Conservation (phyloP, 2,113 vertebrate genomes). For the Sardina pilchardus region DNA sequence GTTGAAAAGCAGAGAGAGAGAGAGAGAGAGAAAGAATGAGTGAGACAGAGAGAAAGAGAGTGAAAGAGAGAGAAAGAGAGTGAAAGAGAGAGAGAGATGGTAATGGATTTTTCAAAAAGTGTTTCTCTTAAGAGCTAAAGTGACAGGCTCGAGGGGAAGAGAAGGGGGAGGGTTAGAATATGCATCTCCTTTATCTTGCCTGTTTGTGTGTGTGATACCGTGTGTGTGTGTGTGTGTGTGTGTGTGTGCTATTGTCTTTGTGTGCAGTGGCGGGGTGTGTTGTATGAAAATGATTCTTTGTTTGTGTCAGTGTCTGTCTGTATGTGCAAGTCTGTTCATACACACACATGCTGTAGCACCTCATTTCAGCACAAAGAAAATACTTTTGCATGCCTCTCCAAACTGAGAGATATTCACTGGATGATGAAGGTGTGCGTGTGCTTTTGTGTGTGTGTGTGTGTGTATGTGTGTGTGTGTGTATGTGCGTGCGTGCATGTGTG, state of each 20-base stretch:
- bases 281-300: slow-evolving; percentile 12
- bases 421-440: background rate
- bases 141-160: slow-evolving; percentile 47
- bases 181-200: slow-evolving; percentile 51
- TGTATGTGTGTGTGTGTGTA: background rate
- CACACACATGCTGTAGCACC: background rate
- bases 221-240: slow-evolving; percentile 30
- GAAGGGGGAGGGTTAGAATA: slow-evolving; percentile 49
- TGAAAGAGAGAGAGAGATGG: slow-evolving; percentile 1
- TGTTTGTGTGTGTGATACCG: slow-evolving; percentile 32
- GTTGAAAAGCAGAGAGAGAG: background rate
- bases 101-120: slow-evolving; percentile 50
- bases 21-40: background rate
- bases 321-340: slow-evolving; percentile 32
- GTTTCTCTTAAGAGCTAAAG: slow-evolving; percentile 52
- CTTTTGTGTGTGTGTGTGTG: background rate
- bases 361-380: slow-evolving; percentile 6
- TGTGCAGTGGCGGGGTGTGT: background rate
- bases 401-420: background rate
- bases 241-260: background rate
- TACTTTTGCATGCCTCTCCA: slow-evolving; percentile 8
- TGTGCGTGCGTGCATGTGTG: background rate
- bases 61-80: background rate
- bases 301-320: slow-evolving; percentile 4
- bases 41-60: background rate